phyloP scores from a whole-genome alignment of 2,797 vertebrate genomes.

The Holocentrus rufus region DNA sequence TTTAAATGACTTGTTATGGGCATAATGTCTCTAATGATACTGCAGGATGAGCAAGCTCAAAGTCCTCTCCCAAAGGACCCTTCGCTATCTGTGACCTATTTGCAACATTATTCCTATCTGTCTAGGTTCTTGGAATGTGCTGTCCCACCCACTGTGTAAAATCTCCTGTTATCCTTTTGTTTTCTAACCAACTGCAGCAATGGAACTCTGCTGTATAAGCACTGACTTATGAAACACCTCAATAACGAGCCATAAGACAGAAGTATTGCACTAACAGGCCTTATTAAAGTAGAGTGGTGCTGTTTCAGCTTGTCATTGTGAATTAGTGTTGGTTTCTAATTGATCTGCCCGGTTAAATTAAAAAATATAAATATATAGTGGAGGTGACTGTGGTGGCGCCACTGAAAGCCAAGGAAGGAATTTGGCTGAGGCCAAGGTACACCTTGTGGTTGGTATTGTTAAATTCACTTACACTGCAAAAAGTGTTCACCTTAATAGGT shows the following conservation, averaged over 20 bases:
- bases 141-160: neutral
- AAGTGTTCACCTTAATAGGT: no score
- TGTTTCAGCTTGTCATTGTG: neutral
- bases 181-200: constrained; percentile 9
- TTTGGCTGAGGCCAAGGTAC: no score
- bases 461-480: no score
- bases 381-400: neutral
- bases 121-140: neutral
- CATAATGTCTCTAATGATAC: no score
- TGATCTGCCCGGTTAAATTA: neutral
- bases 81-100: neutral
- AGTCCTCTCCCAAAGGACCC: neutral
- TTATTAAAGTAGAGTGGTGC: neutral
- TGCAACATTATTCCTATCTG: neutral
- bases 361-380: no score
- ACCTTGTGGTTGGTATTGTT: no score
- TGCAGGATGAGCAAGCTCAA: neutral
- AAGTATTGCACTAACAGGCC: neutral
- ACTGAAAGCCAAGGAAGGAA: neutral
- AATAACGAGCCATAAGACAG: neutral
- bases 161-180: neutral
- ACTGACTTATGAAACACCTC: constrained; percentile 28
- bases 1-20: no score
- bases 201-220: constrained; percentile 12
- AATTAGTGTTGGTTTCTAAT: neutral